Percentiles rank a stretch among this genome's conserved stretches.
phyloP scores from a whole-genome alignment of 37 sponge, comb jelly and placozoan genomes.

The Chondrilla cf. caribensis region DNA sequence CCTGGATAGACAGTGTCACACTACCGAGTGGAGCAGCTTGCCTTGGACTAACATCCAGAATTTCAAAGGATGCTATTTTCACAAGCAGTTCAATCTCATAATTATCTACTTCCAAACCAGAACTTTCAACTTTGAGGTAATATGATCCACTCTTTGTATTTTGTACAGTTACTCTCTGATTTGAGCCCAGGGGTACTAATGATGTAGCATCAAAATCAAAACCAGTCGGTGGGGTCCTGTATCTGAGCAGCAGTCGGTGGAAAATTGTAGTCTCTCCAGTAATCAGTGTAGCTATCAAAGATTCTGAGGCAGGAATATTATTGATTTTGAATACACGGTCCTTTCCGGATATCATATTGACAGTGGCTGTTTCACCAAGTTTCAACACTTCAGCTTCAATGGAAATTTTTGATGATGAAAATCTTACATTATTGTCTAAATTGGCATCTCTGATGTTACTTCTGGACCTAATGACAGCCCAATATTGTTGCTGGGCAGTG shows the following conservation, averaged over 20 bases:
- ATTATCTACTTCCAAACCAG: background rate
- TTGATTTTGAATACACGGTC: slow-evolving; percentile 25
- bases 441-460: slow-evolving; percentile 36
- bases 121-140: slow-evolving; percentile 23
- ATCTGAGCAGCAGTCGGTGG: slow-evolving; percentile 25
- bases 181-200: background rate
- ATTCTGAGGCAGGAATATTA: slow-evolving; percentile 6
- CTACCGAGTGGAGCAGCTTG: slow-evolving; percentile 18
- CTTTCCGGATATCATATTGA: slow-evolving; percentile 3
- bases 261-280: background rate
- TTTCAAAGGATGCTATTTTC: slow-evolving; percentile 35
- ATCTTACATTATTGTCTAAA: slow-evolving; percentile 27
- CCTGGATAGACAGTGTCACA: slow-evolving; percentile 17
- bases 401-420: background rate
- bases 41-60: slow-evolving; percentile 6
- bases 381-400: background rate
- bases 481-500: too few species aligned
- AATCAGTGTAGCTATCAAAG: slow-evolving; percentile 24
- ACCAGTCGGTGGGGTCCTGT: slow-evolving; percentile 30
- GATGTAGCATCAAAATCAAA: slow-evolving; percentile 28
- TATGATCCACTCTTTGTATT: slow-evolving; percentile 27
- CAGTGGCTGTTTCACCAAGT: background rate
- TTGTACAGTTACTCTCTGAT: slow-evolving; percentile 24
- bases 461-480: slow-evolving; percentile 13
- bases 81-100: slow-evolving; percentile 16